Evolutionary conservation across 92 coral and sea anemone genomes (phyloP), one percentile per base, ranked within the genome.

Genomic region (Epizoanthus ramosus): DNA sequence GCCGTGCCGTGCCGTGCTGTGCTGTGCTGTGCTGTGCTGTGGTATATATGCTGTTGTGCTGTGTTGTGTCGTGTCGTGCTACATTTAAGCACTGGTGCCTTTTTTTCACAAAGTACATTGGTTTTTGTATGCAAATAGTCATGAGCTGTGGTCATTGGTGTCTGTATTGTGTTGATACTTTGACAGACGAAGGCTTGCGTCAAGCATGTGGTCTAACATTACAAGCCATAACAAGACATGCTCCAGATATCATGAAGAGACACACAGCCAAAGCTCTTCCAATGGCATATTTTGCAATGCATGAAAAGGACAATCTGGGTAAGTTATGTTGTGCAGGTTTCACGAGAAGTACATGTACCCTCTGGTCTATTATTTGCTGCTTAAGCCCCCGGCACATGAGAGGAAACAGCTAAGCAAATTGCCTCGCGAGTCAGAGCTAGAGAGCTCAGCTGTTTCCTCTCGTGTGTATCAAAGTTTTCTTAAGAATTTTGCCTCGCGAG

Each of bases 281-380:
- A 19, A 86, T 94, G 73, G 98, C 92, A 23, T 97, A 86, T 83
- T 92, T 97, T 57, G 99, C 99, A 1, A 97, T 94, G 94, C 98
- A 97, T 80, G 92, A 87, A n/a, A 86, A 88, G 79, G 84, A 85
- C 50, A 87, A 80, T n/a, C 60, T 85, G 21, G 90, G 87, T 85
- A 50, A 52, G 82, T 33, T 8, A 66, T 50, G 15, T 50, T 13
- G 2, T 37, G 43, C 43, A n/a, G n/a, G n/a, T n/a, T n/a, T n/a
- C n/a, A n/a, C n/a, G n/a, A n/a, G n/a, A n/a, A n/a, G n/a, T n/a
- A n/a, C n/a, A n/a, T n/a, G n/a, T n/a, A n/a, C n/a, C n/a, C n/a
- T n/a, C n/a, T n/a, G n/a, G n/a, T n/a, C n/a, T n/a, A n/a, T n/a
- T n/a, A n/a, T n/a, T n/a, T n/a, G n/a, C n/a, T n/a, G n/a, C n/a